These are phyloP conservation scores for Drosophila longiperda DNA, from an alignment of 2,888 invertebrate species.

Conservation along the genomic window DNA sequence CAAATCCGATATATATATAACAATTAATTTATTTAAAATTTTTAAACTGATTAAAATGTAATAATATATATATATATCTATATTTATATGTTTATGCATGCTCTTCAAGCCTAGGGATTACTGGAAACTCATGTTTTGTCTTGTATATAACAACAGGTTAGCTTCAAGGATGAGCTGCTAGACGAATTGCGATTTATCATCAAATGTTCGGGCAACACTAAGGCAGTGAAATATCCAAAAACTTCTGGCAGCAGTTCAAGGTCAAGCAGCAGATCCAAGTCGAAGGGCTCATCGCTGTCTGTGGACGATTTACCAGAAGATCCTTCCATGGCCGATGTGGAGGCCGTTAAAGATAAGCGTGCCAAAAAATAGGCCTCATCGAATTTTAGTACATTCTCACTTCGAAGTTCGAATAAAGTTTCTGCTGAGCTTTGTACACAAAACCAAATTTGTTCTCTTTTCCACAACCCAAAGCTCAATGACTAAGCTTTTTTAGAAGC, in stretches of 20 bases:
- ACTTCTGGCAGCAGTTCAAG: slow-evolving; percentile 66
- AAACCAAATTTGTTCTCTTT: neutral
- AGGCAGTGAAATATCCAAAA: slow-evolving; percentile 87
- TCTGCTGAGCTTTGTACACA: slow-evolving; percentile 11
- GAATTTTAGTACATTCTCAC: slow-evolving; percentile 12
- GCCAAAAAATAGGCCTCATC: slow-evolving; percentile 46
- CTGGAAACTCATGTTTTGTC: neutral
- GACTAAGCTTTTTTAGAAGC: neutral
- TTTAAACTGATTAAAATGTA: neutral
- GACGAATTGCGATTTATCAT: slow-evolving; percentile 91
- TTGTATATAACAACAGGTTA: slow-evolving; percentile 84
- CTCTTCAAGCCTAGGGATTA: no score
- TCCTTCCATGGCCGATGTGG: slow-evolving; percentile 45
- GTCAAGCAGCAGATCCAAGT: slow-evolving; percentile 59
- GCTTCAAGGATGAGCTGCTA: slow-evolving; percentile 89
- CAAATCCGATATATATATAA: neutral
- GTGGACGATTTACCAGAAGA: slow-evolving; percentile 78
- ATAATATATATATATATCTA: no score
- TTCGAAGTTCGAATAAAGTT: slow-evolving; percentile 22
- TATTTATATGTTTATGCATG: slow-evolving; percentile 3
- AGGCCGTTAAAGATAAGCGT: slow-evolving; percentile 44
- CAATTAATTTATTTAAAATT: neutral
- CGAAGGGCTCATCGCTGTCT: slow-evolving; percentile 71
- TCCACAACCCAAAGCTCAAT: neutral
- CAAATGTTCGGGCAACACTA: slow-evolving; percentile 89